Base-by-base conservation (phyloP, 2,113 vertebrate genomes). In the Verasper variegatus region DNA sequence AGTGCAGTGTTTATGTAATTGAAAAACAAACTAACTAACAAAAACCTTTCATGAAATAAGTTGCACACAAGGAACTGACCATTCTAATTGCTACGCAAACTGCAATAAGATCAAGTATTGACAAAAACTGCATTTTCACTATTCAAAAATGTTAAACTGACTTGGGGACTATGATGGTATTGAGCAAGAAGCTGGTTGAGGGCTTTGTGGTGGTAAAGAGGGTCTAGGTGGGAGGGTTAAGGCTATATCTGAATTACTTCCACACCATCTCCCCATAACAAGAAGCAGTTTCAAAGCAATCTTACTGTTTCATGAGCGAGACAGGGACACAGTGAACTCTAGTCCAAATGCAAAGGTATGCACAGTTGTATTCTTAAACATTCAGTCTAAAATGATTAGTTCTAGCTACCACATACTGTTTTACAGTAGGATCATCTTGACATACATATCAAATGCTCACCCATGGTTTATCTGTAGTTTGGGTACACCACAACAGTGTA, bases 61-160 rank as follows among this genome's bases (percentile, higher is more conserved):
- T 83, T 77, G 69, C 92, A 92, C 91, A 86, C 90, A 61, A 87
- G 83, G 76, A 84, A 89, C 86, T 77, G 78, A 89, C 81, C 85
- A 84, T 82, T 84, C 74, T 85, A 92, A 76, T 66, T 85, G 87
- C 92, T 92, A 93, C 82, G 74, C 83, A 91, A 86, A 88, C 88
- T 86, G 92, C 83, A 79, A 84, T 80, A 91, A 91, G 86, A 91
- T 94, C 92, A 94, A 93, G 90, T 91, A 93, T 89, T 78, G 87
- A 93, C 85, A 89, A 89, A 90, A 93, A 94, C 93, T 91, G 91
- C 89, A 92, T 92, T 88, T 42, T 81, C 59, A 84, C 78, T 70
- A 71, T 91, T 88, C 76, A 89, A 87, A 85, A 91, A 87, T 66
- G 61, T 83, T 68, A 73, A 77, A 81, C 79, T 69, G 67, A 80